phyloP scores from a whole-genome alignment of 2,888 invertebrate genomes.

The Yponomeuta cagnagella region DNA sequence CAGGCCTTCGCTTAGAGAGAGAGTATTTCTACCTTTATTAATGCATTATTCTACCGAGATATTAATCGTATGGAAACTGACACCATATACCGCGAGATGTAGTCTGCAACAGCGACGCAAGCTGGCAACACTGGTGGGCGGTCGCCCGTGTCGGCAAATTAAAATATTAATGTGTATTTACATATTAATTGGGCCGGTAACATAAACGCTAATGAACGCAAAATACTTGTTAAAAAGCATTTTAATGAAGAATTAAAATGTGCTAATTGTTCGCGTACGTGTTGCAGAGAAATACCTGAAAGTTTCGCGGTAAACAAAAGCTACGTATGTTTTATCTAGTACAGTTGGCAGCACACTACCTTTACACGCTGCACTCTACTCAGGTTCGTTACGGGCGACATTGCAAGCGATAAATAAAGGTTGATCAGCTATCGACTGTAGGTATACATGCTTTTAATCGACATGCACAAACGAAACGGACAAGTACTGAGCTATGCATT shows the following conservation, averaged over 20 bases:
- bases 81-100: not conserved
- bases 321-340: not conserved
- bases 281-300: slow-evolving; percentile 1
- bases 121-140: slow-evolving; percentile 11
- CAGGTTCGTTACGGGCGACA: no score
- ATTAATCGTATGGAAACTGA: not conserved
- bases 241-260: slow-evolving; percentile 34
- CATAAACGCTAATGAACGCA: slow-evolving; percentile 52
- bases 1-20: no score
- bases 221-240: slow-evolving; percentile 26
- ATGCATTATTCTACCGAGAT: not conserved
- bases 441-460: no score
- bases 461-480: no score
- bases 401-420: no score
- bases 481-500: no score
- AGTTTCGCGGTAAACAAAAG: not conserved
- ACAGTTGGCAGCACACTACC: not conserved
- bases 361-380: no score
- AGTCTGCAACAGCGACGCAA: not conserved
- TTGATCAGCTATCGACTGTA: no score
- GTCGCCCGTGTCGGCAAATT: slow-evolving; percentile 17
- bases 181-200: slow-evolving; percentile 53
- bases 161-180: slow-evolving; percentile 42
- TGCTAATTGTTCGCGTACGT: not conserved
- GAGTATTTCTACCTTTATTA: not conserved